Base-by-base conservation (phyloP, 1,140 invertebrate genomes). In the Teleogryllus occipitalis region DNA sequence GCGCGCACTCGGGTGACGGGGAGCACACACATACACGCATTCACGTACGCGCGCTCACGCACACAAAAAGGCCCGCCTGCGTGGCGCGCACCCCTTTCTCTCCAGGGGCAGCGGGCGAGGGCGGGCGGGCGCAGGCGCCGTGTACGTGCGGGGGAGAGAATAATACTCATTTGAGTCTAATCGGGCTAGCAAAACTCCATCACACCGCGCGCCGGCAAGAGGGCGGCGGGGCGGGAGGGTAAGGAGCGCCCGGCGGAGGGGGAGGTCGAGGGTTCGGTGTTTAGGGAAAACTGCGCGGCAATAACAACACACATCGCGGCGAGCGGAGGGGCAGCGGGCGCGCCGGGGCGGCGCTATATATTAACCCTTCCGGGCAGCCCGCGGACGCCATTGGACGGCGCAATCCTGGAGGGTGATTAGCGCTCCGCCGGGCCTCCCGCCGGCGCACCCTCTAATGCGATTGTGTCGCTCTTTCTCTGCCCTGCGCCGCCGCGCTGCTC, bases 321-420 rank as follows among this genome's bases (percentile, higher is more conserved):
- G 27, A 5, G 27, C 1, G 27, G 1, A 5, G 5, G 27, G 27
- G 27, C 1, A 1, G 27, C 27, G 27, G 27, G 1, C 1, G 27
- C 27, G 27, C 27, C 10, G 54, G 7, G 54, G 54, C 54, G 54
- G 54, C 47, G 65, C 65, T 72, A 78, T 78, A 78, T 78, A 78
- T 78, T 78, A 78, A 78, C 78, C 78, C n/a, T 78, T 78, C 65
- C 54, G 76, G 76, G 47, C 76, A 10, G n/a, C n/a, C 27, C n/a
- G 76, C 48, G 46, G n/a, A 18, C 54, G 54, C 54, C 54, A 65
- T 65, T 65, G 27, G n/a, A 65, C 54, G 54, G 54, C n/a, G n/a
- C 27, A 75, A 22, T 27, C 74, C 46, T 39, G 27, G 27, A n/a
- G 77, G 77, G 77, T 65, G 78, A 78, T 78, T 78, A 78, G 65